A percentile compares a stretch with the other conserved stretches of the same genome.
Conservation (phyloP, 2,888 invertebrate genomes). For the Ophion ellenae region DNA sequence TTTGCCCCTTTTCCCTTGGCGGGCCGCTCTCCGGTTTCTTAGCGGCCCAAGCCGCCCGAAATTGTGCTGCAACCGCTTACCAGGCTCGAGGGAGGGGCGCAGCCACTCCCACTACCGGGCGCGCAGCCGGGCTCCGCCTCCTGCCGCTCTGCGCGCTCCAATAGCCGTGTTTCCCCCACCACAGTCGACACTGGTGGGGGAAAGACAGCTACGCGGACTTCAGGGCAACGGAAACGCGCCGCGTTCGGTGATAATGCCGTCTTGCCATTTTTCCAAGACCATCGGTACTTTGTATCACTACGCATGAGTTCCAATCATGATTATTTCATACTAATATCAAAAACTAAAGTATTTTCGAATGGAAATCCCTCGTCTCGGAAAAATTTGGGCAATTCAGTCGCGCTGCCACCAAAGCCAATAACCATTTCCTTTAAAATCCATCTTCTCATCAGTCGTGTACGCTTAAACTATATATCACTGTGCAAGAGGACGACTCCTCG, state of each 20-base stretch:
- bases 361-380: not conserved
- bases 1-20: not conserved
- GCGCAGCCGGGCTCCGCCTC: not conserved
- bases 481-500: conserved; percentile 8
- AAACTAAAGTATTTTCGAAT: not conserved
- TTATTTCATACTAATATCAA: not conserved
- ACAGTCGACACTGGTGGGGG: not conserved
- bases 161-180: not conserved
- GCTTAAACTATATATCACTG: not conserved
- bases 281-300: not conserved
- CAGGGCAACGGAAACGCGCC: too few relatives aligned
- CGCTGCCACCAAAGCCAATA: not conserved
- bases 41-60: not conserved
- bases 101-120: not conserved
- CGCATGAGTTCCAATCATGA: not conserved
- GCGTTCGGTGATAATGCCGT: not conserved
- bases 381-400: not conserved
- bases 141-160: not conserved
- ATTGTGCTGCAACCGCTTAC: not conserved
- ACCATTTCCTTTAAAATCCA: not conserved
- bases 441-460: not conserved
- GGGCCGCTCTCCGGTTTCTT: not conserved
- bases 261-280: not conserved
- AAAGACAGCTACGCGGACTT: not conserved
- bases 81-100: not conserved